Evolutionary conservation across 1,140 invertebrate genomes (phyloP).

Genomic region (Hyphantria cunea): DNA sequence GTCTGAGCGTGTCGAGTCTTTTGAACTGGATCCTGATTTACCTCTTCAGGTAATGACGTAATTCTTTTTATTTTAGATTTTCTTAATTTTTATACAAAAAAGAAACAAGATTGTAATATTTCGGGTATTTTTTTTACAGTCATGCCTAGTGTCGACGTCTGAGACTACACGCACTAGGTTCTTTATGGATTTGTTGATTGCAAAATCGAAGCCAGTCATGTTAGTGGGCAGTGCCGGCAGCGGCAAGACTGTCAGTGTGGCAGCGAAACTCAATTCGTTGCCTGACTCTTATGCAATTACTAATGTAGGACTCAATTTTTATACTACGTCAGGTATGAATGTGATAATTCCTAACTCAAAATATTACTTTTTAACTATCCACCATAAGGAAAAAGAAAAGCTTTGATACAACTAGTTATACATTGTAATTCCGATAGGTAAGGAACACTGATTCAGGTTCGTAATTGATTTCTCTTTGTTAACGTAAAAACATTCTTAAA

Average conservation of each 20-base stretch:
- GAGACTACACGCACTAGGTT: constrained; percentile 95
- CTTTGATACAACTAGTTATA: no score
- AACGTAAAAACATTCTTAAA: no score
- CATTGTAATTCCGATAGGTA: no score
- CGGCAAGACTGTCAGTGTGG: constrained; percentile 94
- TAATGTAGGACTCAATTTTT: constrained; percentile 97
- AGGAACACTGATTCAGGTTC: no score
- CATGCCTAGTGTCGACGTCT: constrained; percentile 91
- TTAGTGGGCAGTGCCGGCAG: constrained; percentile 93
- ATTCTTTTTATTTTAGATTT: neutral
- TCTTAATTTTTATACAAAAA: neutral
- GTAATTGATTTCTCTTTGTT: no score
- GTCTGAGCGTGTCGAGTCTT: constrained; percentile 89
- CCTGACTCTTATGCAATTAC: constrained; percentile 91
- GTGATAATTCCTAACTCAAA: no score
- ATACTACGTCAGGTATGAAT: constrained; percentile 92
- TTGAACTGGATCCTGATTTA: constrained; percentile 92
- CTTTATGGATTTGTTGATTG: constrained; percentile 94
- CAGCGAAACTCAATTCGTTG: constrained; percentile 90
- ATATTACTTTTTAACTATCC: no score
- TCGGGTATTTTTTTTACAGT: constrained; percentile 45
- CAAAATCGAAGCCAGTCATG: constrained; percentile 93
- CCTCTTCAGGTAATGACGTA: constrained; percentile 87
- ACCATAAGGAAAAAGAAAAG: no score
- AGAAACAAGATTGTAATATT: neutral